Base-by-base conservation (phyloP, 2,113 vertebrate genomes). In the Salvelinus namaycush region DNA sequence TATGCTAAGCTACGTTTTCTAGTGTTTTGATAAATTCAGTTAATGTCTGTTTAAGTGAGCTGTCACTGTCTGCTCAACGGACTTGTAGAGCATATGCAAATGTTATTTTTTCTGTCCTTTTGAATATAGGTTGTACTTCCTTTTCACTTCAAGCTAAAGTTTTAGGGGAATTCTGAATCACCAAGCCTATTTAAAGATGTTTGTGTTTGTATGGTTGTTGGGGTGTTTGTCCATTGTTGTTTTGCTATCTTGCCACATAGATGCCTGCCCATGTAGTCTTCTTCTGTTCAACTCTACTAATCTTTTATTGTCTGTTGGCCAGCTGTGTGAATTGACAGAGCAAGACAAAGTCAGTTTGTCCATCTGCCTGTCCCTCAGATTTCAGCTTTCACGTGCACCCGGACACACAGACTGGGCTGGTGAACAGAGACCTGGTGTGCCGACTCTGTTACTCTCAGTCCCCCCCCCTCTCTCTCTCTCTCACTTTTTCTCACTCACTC, bases 121-220 rank as follows among this genome's bases (percentile, higher is more conserved):
- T 84, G 68, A 80, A 70, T 66, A 70, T 67, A 72, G 81, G 24
- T 11, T 48, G 60, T 57, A 87, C 89, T 92, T 92, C 87, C 88
- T 90, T 85, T 80, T 90, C 49, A 78, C 62, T 72, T 81, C 74
- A 72, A 77, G 81, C 76, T 68, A 78, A 69, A 86, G 78, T 83
- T 83, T 84, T 87, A 89, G 90, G 91, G 91, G 91, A 89, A 86
- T 91, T 92, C 88, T 89, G 49, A 71, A 71, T 81, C 76, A 68
- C 74, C 76, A 39, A 68, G 57, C 78, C 82, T 90, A 90, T 92
- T 91, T 92, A 87, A 87, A 91, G 84, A 77, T 81, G 72, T 79
- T 86, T 87, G 77, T 85, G 75, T 88, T 82, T 81, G 78, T 86
- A 81, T 70, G 62, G 75, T 57, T 68, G 51, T n/a, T 70, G 78